These are phyloP conservation scores for Phania funesta DNA, from an alignment of 2,888 invertebrate species.

Conservation along the genomic window DNA sequence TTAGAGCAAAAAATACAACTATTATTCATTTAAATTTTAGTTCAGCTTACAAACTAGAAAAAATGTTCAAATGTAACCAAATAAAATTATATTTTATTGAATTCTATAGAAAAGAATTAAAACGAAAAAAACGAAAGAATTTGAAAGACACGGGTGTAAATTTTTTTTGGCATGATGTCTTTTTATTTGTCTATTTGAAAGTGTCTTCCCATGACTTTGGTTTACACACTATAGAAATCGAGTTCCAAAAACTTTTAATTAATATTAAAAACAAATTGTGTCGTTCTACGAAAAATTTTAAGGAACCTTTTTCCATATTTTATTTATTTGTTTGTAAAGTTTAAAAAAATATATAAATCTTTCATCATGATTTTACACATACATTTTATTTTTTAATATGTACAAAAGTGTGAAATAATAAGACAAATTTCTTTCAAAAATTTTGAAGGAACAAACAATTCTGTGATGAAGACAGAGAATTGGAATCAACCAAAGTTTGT, in stretches of 20 bases:
- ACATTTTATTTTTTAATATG: neutral
- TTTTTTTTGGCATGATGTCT: too few species aligned
- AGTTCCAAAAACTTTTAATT: neutral
- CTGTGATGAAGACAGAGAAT: too few species aligned
- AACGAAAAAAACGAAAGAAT: too few species aligned
- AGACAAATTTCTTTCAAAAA: constrained; percentile 43
- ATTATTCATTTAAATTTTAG: too few species aligned
- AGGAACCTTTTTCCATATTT: neutral
- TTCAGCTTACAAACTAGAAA: too few species aligned
- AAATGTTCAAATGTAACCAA: too few species aligned
- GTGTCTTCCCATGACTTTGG: too few species aligned
- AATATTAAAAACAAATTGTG: neutral
- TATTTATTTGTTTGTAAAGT: constrained; percentile 8
- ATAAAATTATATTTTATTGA: too few species aligned
- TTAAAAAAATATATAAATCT: constrained; percentile 44
- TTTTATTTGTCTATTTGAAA: too few species aligned
- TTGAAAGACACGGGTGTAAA: too few species aligned
- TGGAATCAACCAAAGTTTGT: neutral
- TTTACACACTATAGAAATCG: too few species aligned
- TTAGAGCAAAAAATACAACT: neutral
- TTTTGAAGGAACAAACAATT: neutral
- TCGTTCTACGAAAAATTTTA: neutral
- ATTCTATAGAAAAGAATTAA: too few species aligned
- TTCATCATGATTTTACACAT: constrained; percentile 17
- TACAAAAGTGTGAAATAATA: constrained; percentile 50